These are phyloP conservation scores for Barbus barbus DNA, from an alignment of 2,113 vertebrate genomes.

Conservation along the genomic window DNA sequence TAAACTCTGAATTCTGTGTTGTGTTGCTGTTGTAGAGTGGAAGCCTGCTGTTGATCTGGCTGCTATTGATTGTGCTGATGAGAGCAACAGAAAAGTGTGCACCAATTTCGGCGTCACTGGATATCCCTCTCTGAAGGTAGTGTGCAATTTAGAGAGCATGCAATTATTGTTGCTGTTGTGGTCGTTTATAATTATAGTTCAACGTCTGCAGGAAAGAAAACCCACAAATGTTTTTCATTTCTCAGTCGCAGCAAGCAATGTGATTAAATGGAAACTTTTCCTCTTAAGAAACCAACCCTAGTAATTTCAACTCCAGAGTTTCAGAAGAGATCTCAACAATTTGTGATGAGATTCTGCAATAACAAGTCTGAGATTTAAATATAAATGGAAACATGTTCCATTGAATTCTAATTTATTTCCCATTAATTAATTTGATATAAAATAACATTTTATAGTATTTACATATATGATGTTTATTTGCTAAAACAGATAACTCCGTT, in stretches of 20 bases:
- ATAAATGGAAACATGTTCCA: too few relatives aligned
- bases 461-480: too few relatives aligned
- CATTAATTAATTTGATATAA: too few relatives aligned
- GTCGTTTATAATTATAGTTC: neutral
- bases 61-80: conserved; percentile 72
- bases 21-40: conserved; percentile 70
- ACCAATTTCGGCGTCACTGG: conserved; percentile 57
- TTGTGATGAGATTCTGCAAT: too few relatives aligned
- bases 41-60: conserved; percentile 73
- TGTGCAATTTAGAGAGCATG: neutral
- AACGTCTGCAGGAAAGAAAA: neutral
- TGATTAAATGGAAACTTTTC: neutral
- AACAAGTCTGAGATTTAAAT: too few relatives aligned
- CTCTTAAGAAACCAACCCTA: neutral
- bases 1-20: neutral
- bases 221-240: neutral
- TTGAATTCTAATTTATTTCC: too few relatives aligned
- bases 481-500: too few relatives aligned
- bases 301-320: too few relatives aligned
- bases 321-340: too few relatives aligned
- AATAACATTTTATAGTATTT: too few relatives aligned
- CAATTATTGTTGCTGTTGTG: neutral
- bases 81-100: conserved; percentile 66
- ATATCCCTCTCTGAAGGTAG: conserved; percentile 75
- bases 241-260: too few relatives aligned